Evolutionary conservation across 2,888 invertebrate genomes (phyloP).

Genomic region (Carpatolechia fugitivella): DNA sequence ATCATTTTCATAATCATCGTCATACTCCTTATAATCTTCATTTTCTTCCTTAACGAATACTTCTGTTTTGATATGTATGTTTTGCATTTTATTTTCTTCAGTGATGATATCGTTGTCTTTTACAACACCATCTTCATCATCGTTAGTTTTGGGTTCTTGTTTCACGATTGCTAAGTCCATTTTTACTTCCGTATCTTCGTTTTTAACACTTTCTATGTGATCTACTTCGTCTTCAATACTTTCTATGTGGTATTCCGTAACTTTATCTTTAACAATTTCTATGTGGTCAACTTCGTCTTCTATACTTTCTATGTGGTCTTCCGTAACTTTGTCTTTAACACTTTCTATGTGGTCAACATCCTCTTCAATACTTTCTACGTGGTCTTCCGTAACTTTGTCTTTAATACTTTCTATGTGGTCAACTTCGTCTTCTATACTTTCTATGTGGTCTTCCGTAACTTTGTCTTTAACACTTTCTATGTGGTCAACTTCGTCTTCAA

Average conservation of each 20-base stretch:
- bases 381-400: too few relatives aligned
- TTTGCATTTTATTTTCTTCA: not conserved
- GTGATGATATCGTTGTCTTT: not conserved
- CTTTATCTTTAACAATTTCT: too few relatives aligned
- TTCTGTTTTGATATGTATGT: not conserved
- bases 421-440: too few relatives aligned
- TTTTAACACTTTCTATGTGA: too few relatives aligned
- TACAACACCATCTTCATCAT: not conserved
- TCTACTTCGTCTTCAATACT: too few relatives aligned
- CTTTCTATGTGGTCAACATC: too few relatives aligned
- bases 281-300: too few relatives aligned
- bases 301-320: not conserved
- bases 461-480: too few relatives aligned
- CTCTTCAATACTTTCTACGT: too few relatives aligned
- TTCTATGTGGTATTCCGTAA: too few relatives aligned
- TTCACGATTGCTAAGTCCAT: not conserved
- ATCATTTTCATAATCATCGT: slow-evolving; percentile 10
- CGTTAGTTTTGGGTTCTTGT: not conserved
- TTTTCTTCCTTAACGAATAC: slow-evolving; percentile 6
- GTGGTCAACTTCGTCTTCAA: too few relatives aligned
- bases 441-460: not conserved
- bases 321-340: not conserved
- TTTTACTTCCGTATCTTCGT: not conserved
- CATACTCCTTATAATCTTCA: slow-evolving; percentile 9
- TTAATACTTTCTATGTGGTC: too few relatives aligned